A percentile compares a stretch with the other conserved stretches of the same genome.
phyloP scores from a whole-genome alignment of 2,113 vertebrate species.

The Aspidoscelis tigris region DNA sequence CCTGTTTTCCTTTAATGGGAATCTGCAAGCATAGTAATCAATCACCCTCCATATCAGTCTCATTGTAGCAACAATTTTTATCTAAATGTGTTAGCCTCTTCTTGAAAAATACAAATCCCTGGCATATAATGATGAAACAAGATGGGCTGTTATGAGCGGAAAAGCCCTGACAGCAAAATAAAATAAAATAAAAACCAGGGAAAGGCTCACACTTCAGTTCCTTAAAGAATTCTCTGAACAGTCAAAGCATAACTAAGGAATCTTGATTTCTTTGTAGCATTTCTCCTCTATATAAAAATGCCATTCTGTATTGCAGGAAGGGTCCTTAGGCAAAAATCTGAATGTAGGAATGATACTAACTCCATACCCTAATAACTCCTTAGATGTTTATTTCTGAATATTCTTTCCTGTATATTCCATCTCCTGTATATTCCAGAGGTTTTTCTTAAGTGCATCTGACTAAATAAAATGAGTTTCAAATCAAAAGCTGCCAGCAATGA shows the following conservation, averaged over 20 bases:
- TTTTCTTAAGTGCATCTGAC: too few relatives aligned
- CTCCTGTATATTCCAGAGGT: too few relatives aligned
- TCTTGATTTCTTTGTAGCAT: not conserved
- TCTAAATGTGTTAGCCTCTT: conserved; percentile 8
- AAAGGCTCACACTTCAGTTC: not conserved
- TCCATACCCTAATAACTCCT: not conserved
- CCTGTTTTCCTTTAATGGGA: conserved; percentile 10
- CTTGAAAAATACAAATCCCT: conserved; percentile 8
- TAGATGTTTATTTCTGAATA: not conserved
- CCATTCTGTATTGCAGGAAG: not conserved
- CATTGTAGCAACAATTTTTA: conserved; percentile 12
- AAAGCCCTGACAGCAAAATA: not conserved
- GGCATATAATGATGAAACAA: not conserved
- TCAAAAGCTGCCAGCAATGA: too few relatives aligned
- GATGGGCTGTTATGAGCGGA: accelerated
- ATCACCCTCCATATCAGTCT: conserved; percentile 34
- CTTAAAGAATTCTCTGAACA: not conserved
- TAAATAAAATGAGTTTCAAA: too few relatives aligned
- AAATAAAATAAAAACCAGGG: not conserved
- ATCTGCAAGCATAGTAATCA: conserved; percentile 9
- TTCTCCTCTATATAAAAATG: not conserved
- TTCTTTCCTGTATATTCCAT: not conserved
- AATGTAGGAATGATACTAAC: not conserved
- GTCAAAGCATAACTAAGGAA: not conserved
- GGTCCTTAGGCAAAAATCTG: not conserved